These are phyloP conservation scores for Luffia ferchaultella DNA, from an alignment of 2,888 invertebrate genomes.

Conservation along the genomic window DNA sequence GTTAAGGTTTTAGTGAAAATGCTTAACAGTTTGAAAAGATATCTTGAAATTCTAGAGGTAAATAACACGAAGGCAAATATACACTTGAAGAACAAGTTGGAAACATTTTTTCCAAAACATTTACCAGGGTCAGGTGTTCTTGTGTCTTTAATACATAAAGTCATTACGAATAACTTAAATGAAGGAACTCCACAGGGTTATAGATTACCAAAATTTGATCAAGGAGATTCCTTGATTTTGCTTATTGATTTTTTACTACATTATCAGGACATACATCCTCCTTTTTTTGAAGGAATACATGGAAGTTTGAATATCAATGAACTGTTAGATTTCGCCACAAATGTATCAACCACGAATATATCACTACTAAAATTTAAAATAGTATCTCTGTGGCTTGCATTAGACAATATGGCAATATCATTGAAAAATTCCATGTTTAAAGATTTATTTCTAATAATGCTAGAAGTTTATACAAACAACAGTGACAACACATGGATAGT, in stretches of 20 bases:
- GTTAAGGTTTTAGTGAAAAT: slow-evolving; percentile 63
- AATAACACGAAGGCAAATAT: slow-evolving; percentile 28
- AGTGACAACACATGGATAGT: slow-evolving; percentile 46
- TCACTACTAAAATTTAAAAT: slow-evolving; percentile 51
- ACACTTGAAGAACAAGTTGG: slow-evolving; percentile 43
- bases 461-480: slow-evolving; percentile 57
- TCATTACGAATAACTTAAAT: slow-evolving; percentile 21
- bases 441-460: slow-evolving; percentile 61
- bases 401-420: slow-evolving; percentile 59
- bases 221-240: slow-evolving; percentile 36
- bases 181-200: slow-evolving; percentile 30
- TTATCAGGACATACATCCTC: slow-evolving; percentile 47
- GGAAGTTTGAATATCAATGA: slow-evolving; percentile 48
- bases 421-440: slow-evolving; percentile 59
- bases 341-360: slow-evolving; percentile 27
- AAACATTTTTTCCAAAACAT: slow-evolving; percentile 53
- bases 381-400: slow-evolving; percentile 47
- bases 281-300: slow-evolving; percentile 52
- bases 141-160: slow-evolving; percentile 37
- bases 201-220: slow-evolving; percentile 31
- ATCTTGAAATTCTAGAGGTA: slow-evolving; percentile 56
- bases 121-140: slow-evolving; percentile 39
- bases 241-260: slow-evolving; percentile 44
- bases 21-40: slow-evolving; percentile 54
- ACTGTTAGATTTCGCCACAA: slow-evolving; percentile 39